Evolutionary conservation across 2,888 invertebrate genomes (phyloP).

Genomic region (Euzophera pinguis): DNA sequence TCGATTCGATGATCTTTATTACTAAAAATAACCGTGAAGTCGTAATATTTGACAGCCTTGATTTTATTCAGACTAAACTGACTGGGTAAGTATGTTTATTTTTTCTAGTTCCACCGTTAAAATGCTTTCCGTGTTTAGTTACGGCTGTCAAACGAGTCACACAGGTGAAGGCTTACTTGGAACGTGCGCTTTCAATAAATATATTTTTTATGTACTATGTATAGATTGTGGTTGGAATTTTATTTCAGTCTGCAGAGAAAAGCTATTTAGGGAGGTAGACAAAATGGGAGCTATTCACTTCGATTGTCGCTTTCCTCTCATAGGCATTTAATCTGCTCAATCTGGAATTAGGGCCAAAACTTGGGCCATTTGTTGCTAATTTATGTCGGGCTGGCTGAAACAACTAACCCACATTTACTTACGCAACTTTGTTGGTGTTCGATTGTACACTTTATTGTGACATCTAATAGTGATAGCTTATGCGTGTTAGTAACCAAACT

Average conservation of each 20-base stretch:
- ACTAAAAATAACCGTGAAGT: too few relatives aligned
- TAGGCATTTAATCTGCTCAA: slow-evolving; percentile 65
- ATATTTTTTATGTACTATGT: background rate
- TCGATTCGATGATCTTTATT: too few relatives aligned
- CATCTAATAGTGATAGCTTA: background rate
- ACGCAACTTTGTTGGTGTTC: slow-evolving; percentile 19
- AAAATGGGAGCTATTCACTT: slow-evolving; percentile 28
- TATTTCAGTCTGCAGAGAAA: slow-evolving; percentile 13
- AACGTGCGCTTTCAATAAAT: background rate
- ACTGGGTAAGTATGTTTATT: background rate
- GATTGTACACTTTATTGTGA: slow-evolving; percentile 11
- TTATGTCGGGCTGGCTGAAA: slow-evolving; percentile 50
- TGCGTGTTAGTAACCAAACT: background rate
- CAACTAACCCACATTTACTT: slow-evolving; percentile 25
- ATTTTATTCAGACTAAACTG: background rate
- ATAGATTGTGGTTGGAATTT: background rate
- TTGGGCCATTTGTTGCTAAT: slow-evolving; percentile 65
- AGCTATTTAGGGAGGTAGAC: slow-evolving; percentile 25
- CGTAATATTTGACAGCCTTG: too few relatives aligned
- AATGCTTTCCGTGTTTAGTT: slow-evolving; percentile 6
- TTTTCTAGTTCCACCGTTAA: background rate
- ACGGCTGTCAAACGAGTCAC: slow-evolving; percentile 4
- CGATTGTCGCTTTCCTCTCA: slow-evolving; percentile 46
- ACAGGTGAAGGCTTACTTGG: background rate
- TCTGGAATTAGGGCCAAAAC: slow-evolving; percentile 68